Percentiles rank a stretch among this genome's conserved stretches.
These are phyloP conservation scores for Drosophila micromelanica DNA, from an alignment of 1,140 invertebrate species.

Conservation along the genomic window DNA sequence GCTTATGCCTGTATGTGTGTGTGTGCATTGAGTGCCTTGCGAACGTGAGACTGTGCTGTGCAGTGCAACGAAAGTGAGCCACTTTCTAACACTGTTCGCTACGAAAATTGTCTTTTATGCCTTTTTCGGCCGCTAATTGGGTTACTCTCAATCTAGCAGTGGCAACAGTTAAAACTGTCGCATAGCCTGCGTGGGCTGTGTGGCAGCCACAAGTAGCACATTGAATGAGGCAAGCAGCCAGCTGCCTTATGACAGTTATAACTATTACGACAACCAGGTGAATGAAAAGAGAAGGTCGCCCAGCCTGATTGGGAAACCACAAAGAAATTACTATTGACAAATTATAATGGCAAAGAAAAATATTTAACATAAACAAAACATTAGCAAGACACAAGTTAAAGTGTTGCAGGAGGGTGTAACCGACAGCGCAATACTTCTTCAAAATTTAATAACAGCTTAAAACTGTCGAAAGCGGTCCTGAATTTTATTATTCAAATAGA, in stretches of 20 bases:
- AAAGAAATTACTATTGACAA: neutral
- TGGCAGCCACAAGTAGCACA: neutral
- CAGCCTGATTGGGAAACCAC: neutral
- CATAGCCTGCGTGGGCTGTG: constrained; percentile 26
- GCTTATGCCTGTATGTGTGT: neutral
- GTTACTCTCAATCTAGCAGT: constrained; percentile 32
- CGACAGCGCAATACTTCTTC: no score
- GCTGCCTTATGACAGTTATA: constrained; percentile 33
- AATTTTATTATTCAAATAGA: no score
- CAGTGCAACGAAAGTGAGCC: constrained; percentile 73
- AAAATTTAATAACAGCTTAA: no score
- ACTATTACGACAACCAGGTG: constrained; percentile 21
- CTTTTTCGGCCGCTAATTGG: constrained; percentile 36
- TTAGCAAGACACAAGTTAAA: neutral
- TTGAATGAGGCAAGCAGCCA: neutral
- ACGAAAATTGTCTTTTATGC: constrained; percentile 59
- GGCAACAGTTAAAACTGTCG: constrained; percentile 43
- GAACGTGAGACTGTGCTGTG: constrained; percentile 68
- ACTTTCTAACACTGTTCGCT: constrained; percentile 70
- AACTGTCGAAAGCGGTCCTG: no score
- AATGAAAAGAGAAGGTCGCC: constrained; percentile 12
- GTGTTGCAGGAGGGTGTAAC: no score
- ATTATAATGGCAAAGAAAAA: neutral
- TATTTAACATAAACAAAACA: neutral
- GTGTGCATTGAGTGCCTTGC: constrained; percentile 18